These are phyloP conservation scores for Lytechinus variegatus DNA, from an alignment of 35 echinoderm and acorn worm genomes.

Conservation along the genomic window DNA sequence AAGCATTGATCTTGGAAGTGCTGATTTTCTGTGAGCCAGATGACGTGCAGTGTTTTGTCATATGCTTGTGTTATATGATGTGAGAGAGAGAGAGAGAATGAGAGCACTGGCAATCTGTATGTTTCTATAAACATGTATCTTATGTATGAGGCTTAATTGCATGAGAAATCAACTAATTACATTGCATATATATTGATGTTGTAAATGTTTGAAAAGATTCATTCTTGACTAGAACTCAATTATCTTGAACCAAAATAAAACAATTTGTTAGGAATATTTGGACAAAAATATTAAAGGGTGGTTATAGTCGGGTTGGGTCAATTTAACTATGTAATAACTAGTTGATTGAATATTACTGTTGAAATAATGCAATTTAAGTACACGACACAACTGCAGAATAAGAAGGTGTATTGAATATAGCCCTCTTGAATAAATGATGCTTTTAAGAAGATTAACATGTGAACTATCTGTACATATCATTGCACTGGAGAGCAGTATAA, in stretches of 20 bases:
- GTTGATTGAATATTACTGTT: neutral
- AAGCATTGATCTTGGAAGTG: neutral
- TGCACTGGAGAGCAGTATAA: neutral
- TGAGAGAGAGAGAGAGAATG: neutral
- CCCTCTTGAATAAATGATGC: neutral
- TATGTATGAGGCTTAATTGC: neutral
- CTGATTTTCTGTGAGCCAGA: neutral
- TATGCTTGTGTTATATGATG: neutral
- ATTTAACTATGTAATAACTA: neutral
- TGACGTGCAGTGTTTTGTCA: neutral
- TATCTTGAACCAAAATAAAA: too few species aligned
- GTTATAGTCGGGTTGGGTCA: neutral
- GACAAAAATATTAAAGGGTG: too few species aligned
- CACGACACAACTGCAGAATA: neutral
- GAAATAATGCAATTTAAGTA: neutral
- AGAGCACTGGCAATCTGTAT: neutral
- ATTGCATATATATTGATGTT: neutral
- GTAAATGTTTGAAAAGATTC: neutral
- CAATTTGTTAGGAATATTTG: too few species aligned
- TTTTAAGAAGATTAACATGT: neutral
- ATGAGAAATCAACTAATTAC: neutral
- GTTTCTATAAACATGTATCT: neutral
- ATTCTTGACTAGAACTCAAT: neutral
- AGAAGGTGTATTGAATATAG: neutral
- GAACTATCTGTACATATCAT: neutral